Conservation (phyloP, 1,140 invertebrate genomes). For the Dinoponera quadriceps region DNA sequence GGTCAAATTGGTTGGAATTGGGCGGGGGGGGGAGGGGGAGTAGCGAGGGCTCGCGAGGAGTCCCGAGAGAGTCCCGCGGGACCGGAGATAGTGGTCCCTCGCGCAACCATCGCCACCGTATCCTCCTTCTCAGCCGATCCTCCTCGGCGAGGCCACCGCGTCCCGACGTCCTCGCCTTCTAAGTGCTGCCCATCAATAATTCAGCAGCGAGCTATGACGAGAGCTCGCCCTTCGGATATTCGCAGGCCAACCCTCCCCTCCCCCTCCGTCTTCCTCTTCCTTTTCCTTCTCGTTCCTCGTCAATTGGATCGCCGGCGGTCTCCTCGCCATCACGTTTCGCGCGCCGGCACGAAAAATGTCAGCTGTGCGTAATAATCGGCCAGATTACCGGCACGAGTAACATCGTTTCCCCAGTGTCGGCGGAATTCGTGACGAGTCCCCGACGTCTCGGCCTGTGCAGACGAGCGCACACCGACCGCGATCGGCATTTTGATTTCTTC, state of each 20-base stretch:
- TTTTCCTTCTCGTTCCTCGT: conserved; percentile 13
- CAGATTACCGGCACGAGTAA: conserved; percentile 8
- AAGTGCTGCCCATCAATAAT: conserved; percentile 82
- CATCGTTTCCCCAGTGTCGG: conserved; percentile 4
- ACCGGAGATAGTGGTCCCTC: conserved; percentile 56
- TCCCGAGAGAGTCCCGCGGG: conserved; percentile 77
- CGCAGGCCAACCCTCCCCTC: too few species aligned
- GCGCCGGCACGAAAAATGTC: not conserved
- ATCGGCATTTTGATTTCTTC: too few species aligned
- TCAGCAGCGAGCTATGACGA: conserved; percentile 82
- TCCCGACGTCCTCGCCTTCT: conserved; percentile 64
- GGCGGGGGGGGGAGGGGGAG: conserved; percentile 81
- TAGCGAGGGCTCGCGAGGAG: conserved; percentile 67
- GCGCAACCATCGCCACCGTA: conserved; percentile 51
- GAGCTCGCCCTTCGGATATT: conserved; percentile 73
- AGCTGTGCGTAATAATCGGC: conserved; percentile 38
- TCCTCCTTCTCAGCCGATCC: conserved; percentile 66
- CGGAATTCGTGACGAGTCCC: not conserved
- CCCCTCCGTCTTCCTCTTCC: not conserved
- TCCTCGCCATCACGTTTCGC: not conserved
- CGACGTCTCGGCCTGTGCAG: not conserved
- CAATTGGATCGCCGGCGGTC: conserved; percentile 21
- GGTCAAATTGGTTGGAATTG: conserved; percentile 88
- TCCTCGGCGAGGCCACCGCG: conserved; percentile 65
- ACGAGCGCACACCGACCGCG: too few species aligned